Percentiles rank a stretch among this genome's conserved stretches.
phyloP scores from a whole-genome alignment of 2,888 invertebrate genomes.

The Parnassius mnemosyne region DNA sequence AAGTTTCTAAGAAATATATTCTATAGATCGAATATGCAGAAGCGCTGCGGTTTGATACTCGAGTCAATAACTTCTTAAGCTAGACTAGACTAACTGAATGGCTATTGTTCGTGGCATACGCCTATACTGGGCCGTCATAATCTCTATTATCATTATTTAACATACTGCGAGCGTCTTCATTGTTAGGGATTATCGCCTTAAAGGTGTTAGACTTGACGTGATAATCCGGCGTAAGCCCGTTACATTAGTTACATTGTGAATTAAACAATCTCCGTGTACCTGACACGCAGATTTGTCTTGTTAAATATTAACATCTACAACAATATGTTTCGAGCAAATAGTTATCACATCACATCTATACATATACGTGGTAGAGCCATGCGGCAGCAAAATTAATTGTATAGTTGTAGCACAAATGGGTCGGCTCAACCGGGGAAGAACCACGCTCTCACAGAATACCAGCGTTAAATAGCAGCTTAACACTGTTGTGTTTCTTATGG shows the following conservation, averaged over 20 bases:
- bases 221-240: constrained; percentile 32
- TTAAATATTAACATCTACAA: not conserved
- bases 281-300: constrained; percentile 10
- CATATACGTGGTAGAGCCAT: no score
- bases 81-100: constrained; percentile 42
- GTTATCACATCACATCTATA: no score
- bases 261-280: constrained; percentile 17
- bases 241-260: constrained; percentile 23
- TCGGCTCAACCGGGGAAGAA: no score
- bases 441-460: no score
- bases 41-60: constrained; percentile 23
- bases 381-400: no score
- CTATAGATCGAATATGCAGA: not conserved
- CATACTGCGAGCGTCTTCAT: constrained; percentile 45
- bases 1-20: not conserved
- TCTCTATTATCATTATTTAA: constrained; percentile 45
- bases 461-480: no score
- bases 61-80: constrained; percentile 48
- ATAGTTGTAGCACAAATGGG: no score
- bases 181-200: constrained; percentile 41
- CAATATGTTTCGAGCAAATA: not conserved
- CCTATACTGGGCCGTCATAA: constrained; percentile 34
- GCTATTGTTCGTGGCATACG: constrained; percentile 39
- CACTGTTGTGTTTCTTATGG: no score
- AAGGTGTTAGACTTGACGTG: constrained; percentile 42